These are phyloP conservation scores for Bungarus multicinctus DNA, from an alignment of 2,113 vertebrate species.

Conservation along the genomic window DNA sequence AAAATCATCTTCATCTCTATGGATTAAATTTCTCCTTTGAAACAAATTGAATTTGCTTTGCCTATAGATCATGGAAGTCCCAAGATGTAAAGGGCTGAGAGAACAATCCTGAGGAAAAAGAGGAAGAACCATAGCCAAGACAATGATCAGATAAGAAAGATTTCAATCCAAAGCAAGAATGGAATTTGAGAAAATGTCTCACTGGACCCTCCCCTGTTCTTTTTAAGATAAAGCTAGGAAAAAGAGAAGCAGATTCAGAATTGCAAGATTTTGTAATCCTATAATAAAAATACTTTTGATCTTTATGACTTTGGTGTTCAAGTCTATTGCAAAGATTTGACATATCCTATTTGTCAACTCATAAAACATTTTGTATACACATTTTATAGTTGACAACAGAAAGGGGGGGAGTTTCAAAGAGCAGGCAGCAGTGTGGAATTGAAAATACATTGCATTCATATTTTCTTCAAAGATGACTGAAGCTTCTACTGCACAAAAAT, in stretches of 20 bases:
- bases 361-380: too few relatives aligned
- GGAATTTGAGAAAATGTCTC: background rate
- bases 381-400: too few relatives aligned
- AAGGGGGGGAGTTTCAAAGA: too few relatives aligned
- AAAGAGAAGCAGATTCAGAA: background rate
- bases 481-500: too few relatives aligned
- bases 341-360: background rate
- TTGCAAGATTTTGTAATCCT: background rate
- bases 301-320: background rate
- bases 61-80: background rate
- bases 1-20: background rate
- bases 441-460: too few relatives aligned
- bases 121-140: background rate
- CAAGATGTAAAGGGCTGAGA: background rate
- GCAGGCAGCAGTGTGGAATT: too few relatives aligned
- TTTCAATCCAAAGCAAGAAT: background rate
- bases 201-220: background rate
- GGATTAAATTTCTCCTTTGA: background rate
- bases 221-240: background rate
- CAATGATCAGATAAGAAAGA: background rate
- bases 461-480: too few relatives aligned
- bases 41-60: background rate
- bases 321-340: background rate
- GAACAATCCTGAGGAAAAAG: background rate
- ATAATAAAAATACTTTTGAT: background rate